Base-by-base conservation (phyloP, 64 coral and sea anemone genomes). In the Porites australiensis region DNA sequence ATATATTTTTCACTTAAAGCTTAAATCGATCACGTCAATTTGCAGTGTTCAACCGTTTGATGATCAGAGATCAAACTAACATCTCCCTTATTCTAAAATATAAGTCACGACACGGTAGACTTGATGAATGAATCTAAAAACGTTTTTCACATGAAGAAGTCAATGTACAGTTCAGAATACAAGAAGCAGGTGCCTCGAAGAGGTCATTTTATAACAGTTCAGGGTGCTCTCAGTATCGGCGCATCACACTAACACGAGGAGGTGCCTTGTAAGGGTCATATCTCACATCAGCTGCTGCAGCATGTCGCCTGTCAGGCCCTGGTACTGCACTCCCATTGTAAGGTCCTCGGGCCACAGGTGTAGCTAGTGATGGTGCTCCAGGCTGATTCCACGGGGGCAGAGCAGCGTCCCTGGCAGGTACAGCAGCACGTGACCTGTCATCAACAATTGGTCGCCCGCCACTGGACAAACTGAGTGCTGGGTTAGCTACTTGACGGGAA, bases 251-350 rank as follows among this genome's bases (percentile, higher is more conserved):
- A 18, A 93, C 91, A 61, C 95, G 82, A 18, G 65, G 83, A 74
- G 93, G 87, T 37, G 49, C 88, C 68, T 98, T 98, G 92, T 94
- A 98, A 52, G 95, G 95, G 15, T 98, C 95, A 75, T 83, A 98
- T 57, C 95, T 83, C 18, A 83, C 92, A 84, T 94, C 95, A 55
- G 88, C 73, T 70, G 82, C 60, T 21, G 19, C 92, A 48, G 95
- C 87, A 60, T 93, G 92, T 71, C 95, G 90, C 61, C 95, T 90
- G 50, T 98, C 95, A 4, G 92, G 79, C 49, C 87, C 95, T 12
- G 92, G 87, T 7, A 89, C 79, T 19, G 62, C 58, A 66, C 79
- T 58, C 7, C 92, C 95, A 84, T 77, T 86, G 48, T 88, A 98
- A 6, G 83, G 72, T 18, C 66, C 82, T 15, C 92, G 64, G 14